Base-by-base conservation (phyloP, 2,888 invertebrate genomes). In the Sacculina carcini region DNA sequence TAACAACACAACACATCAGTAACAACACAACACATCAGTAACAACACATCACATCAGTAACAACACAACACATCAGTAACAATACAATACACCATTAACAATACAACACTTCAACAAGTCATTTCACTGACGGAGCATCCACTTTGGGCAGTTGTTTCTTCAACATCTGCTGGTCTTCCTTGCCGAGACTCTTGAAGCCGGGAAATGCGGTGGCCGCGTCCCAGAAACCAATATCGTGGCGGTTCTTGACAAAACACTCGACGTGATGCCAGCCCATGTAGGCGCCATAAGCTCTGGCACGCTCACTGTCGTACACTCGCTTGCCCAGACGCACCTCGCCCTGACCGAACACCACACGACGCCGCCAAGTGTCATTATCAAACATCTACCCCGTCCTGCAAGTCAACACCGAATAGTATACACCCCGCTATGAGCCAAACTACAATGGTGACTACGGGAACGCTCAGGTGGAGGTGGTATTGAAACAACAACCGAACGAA, bases 241-340 rank as follows among this genome's bases (percentile, higher is more conserved):
- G 71, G 1, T 76, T 61, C 61, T 82, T 76, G 0, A 74, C 77
- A 68, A 94, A 94, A 63, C 94, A 94, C 54, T 81, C 78, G 3
- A 87, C 65, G 66, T 94, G 94, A 65, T 92, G 78, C 92, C 92
- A 94, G 50, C 77, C 68, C 52, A 84, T 76, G 60, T 79, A 73
- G 0, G 86, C 87, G 0, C 87, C 87, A 65, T 75, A 85, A 63
- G 76, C 76, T 60, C 72, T 74, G 0, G 81, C 85, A 21, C 79
- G 69, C 59, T 83, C 82, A 47, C 77, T 76, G 53, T 86, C 82
- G 65, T 70, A 87, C 58, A 85, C 84, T 57, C 81, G 80, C 65
- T 85, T 89, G 2, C 80, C 76, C 47, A 90, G 70, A 46, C 87
- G 72, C 3, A 87, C 67, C 60, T 73, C 75, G 63, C 71, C 75